These are phyloP conservation scores for Oscheius sp. DNA, from an alignment of 1,140 invertebrate genomes.

Conservation along the genomic window DNA sequence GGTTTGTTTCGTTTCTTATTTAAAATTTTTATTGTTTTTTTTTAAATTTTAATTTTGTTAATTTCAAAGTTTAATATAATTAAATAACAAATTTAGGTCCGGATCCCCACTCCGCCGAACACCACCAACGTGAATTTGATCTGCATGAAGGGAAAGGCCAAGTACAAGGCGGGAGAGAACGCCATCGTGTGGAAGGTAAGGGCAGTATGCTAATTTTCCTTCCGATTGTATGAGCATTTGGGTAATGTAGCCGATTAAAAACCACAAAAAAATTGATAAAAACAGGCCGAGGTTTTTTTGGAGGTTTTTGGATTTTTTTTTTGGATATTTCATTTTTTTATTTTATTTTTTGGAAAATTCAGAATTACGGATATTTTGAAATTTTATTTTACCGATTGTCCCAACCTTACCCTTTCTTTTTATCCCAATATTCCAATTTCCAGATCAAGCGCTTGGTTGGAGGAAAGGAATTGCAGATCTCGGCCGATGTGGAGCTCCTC, in stretches of 20 bases:
- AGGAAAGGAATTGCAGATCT: slow-evolving; percentile 97
- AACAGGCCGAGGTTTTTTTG: too few relatives aligned
- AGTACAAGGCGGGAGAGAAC: slow-evolving; percentile 98
- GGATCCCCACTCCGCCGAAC: slow-evolving; percentile 91
- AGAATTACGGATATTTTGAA: too few relatives aligned
- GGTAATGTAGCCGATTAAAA: too few relatives aligned
- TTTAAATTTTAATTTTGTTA: background rate
- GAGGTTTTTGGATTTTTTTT: background rate
- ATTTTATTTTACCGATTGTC: too few relatives aligned
- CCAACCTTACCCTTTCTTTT: too few relatives aligned
- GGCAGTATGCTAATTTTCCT: too few relatives aligned
- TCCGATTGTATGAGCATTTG: background rate
- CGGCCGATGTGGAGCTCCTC: slow-evolving; percentile 93
- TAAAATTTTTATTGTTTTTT: background rate
- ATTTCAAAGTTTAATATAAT: background rate
- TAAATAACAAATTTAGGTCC: slow-evolving; percentile 14
- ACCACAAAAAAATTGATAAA: too few relatives aligned
- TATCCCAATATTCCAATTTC: slow-evolving; percentile 45
- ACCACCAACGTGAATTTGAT: slow-evolving; percentile 96
- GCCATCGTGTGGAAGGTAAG: slow-evolving; percentile 96
- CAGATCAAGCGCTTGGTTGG: slow-evolving; percentile 97
- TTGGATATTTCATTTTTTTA: slow-evolving; percentile 51
- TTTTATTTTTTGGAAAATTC: slow-evolving; percentile 50
- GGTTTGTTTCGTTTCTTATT: slow-evolving; percentile 69
- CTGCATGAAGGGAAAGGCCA: slow-evolving; percentile 96